phyloP scores from a whole-genome alignment of 30 jellyfish, hydroid and myxozoan genomes.

The Turritopsis rubra region DNA sequence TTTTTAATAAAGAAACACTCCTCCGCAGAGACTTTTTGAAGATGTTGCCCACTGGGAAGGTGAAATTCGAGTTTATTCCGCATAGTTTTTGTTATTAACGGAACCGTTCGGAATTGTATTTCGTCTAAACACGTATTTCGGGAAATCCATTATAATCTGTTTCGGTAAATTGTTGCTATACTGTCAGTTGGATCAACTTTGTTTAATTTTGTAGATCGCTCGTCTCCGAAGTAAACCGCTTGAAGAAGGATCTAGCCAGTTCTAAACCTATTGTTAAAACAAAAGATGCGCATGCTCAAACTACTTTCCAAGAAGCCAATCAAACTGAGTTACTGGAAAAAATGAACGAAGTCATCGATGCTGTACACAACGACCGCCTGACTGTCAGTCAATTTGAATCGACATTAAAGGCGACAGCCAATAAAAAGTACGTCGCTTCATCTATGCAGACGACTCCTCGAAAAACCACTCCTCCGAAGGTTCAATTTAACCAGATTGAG shows the following conservation, averaged over 20 bases:
- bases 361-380: conserved; percentile 18
- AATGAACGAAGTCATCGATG: conserved; percentile 27
- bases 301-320: not conserved
- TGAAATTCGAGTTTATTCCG: too few relatives aligned
- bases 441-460: not conserved
- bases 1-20: too few relatives aligned
- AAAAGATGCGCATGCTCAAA: not conserved
- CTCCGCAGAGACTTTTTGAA: too few relatives aligned
- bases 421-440: not conserved
- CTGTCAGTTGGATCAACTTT: too few relatives aligned
- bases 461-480: not conserved
- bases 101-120: too few relatives aligned
- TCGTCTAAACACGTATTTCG: too few relatives aligned
- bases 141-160: too few relatives aligned
- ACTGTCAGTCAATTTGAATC: conserved; percentile 6
- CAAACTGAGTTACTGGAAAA: not conserved
- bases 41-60: too few relatives aligned
- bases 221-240: not conserved
- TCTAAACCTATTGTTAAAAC: not conserved
- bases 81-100: too few relatives aligned
- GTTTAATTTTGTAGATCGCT: not conserved
- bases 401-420: not conserved
- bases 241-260: not conserved
- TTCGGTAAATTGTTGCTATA: too few relatives aligned
- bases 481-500: not conserved